Conservation (phyloP, 2,797 vertebrate genomes). For the Artibeus lituratus region DNA sequence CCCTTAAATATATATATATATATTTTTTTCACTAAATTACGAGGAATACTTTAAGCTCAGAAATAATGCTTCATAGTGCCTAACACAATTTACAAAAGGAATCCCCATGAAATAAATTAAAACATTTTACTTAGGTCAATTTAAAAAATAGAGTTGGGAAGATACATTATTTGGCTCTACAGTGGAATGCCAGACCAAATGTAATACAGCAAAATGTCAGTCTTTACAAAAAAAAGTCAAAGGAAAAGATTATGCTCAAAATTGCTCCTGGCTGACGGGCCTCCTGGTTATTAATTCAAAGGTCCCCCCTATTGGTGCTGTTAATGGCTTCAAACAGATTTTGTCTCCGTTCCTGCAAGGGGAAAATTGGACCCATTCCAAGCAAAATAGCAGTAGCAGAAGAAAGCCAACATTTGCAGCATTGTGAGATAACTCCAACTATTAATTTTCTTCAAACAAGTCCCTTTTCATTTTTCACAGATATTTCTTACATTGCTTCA, state of each 20-base stretch:
- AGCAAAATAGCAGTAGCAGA: slow-evolving; percentile 74
- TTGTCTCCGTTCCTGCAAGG: slow-evolving; percentile 69
- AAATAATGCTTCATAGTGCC: neutral
- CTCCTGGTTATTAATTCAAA: slow-evolving; percentile 75
- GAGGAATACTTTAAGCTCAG: slow-evolving; percentile 24
- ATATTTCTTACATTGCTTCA: slow-evolving; percentile 54
- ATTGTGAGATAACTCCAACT: slow-evolving; percentile 70
- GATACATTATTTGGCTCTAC: slow-evolving; percentile 66
- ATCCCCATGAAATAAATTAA: slow-evolving; percentile 56
- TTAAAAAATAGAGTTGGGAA: slow-evolving; percentile 56
- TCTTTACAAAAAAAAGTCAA: slow-evolving; percentile 69
- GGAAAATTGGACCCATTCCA: slow-evolving; percentile 66
- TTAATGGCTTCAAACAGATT: slow-evolving; percentile 76
- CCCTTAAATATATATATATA: neutral
- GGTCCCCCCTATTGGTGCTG: slow-evolving; percentile 72
- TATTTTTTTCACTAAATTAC: neutral
- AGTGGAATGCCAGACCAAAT: slow-evolving; percentile 14
- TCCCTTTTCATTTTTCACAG: slow-evolving; percentile 67
- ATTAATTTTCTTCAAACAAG: slow-evolving; percentile 72
- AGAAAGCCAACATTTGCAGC: slow-evolving; percentile 70
- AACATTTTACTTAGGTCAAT: slow-evolving; percentile 53
- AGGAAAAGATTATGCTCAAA: slow-evolving; percentile 72
- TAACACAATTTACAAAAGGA: slow-evolving; percentile 21
- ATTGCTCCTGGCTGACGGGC: slow-evolving; percentile 74
- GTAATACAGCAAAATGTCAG: slow-evolving; percentile 66